These are phyloP conservation scores for Ibycter americanus DNA, from an alignment of 2,797 vertebrate genomes.

Conservation along the genomic window DNA sequence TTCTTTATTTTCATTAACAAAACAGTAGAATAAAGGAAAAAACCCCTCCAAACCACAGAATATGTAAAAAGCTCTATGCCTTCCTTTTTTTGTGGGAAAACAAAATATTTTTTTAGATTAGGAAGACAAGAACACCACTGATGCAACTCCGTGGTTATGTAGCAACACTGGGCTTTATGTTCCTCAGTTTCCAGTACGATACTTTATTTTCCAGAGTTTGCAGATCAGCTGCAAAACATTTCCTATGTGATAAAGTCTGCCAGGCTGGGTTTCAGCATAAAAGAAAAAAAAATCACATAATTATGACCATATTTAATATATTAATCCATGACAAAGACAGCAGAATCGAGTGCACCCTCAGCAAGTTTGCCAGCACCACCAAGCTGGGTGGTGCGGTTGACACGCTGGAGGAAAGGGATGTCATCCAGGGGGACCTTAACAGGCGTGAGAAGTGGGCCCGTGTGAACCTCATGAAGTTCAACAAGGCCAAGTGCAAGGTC, in stretches of 20 bases:
- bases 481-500: too few relatives aligned
- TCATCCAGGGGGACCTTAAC: too few relatives aligned
- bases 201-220: not conserved
- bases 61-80: not conserved
- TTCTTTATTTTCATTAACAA: conserved; percentile 18
- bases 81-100: not conserved
- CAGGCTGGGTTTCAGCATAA: not conserved
- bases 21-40: not conserved
- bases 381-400: not conserved
- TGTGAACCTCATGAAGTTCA: too few relatives aligned
- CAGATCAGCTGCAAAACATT: not conserved
- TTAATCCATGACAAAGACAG: not conserved
- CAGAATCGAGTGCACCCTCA: not conserved
- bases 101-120: not conserved
- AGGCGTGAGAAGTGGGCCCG: too few relatives aligned
- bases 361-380: not conserved
- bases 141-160: not conserved
- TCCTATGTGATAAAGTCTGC: not conserved
- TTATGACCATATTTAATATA: not conserved
- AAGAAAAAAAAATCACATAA: not conserved
- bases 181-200: not conserved
- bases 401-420: too few relatives aligned
- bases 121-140: not conserved
- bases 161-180: not conserved
- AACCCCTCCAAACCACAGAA: not conserved